phyloP scores from a whole-genome alignment of 2,797 vertebrate species.

The Alcedo quadribrachys region DNA sequence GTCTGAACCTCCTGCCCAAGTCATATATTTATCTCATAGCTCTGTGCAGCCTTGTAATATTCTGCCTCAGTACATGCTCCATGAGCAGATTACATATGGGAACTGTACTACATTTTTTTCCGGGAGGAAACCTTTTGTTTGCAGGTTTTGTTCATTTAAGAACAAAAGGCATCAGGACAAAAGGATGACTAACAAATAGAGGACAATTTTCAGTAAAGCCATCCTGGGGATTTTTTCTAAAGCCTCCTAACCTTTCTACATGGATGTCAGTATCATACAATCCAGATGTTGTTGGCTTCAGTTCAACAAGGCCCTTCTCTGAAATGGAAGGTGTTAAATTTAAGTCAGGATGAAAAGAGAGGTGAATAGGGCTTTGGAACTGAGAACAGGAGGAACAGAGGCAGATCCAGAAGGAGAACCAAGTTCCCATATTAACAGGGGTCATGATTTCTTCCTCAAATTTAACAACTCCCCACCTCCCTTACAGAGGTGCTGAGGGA shows the following conservation, averaged over 20 bases:
- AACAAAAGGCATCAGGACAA: neutral
- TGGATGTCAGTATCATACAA: neutral
- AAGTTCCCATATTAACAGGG: neutral
- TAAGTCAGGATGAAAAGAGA: neutral
- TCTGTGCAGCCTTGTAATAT: neutral
- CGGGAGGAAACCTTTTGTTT: neutral
- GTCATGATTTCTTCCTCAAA: neutral
- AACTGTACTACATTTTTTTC: conserved; percentile 7
- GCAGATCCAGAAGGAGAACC: neutral
- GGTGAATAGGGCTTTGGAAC: neutral
- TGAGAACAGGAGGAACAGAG: neutral
- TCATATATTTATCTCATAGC: neutral
- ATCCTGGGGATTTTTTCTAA: neutral
- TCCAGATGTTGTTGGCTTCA: conserved; percentile 43
- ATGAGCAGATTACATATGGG: neutral
- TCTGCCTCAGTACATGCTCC: neutral
- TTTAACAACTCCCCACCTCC: neutral
- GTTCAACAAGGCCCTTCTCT: neutral
- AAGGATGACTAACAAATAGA: neutral
- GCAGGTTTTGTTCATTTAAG: neutral
- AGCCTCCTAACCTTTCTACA: neutral
- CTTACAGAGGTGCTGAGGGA: neutral
- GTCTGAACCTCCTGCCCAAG: neutral
- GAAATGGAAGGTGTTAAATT: conserved; percentile 7
- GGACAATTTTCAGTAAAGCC: conserved; percentile 26